Evolutionary conservation across 2,888 invertebrate species (phyloP), one percentile per base, ranked within the genome.

Genomic region (Calameuta pallipes): DNA sequence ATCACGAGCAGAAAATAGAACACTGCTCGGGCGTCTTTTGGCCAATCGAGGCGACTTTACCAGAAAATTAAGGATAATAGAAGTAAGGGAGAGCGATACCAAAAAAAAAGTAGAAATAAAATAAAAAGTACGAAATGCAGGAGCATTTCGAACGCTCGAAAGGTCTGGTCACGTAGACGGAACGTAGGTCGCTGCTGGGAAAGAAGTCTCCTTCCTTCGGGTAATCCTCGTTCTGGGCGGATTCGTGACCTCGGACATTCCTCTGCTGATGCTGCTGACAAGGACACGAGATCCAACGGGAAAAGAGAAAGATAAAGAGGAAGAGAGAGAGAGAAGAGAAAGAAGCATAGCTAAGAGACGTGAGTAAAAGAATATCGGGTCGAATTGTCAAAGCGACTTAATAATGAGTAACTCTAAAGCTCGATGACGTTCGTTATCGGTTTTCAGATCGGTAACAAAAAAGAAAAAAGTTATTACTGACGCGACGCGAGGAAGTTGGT

Each of bases 31-130:
- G 56, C 56, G 23, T 56, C 2, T 56, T 23, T 23, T 56, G 9
- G 23, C 56, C 23, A 56, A 56, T 56, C 34, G 31, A 69, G 30
- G 30, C 23, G 34, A 73, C 30, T 74, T 35, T 74, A 75, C 74
- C 31, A 31, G 73, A 73, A 74, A 73, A 76, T 68, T 69, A 68
- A 78, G 76, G 73, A 80, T 73, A n/a, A 73, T 23, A 23, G 56
- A 56, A 23, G 56, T 6, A 6, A 56, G 56, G 56, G 56, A 23
- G 23, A 56, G 23, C 9, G 56, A 56, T 23, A 75, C 30, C 23
- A 23, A 69, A 33, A 71, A 41, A 77, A 74, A 74, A 15, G 34
- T 35, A 71, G 30, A 80, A 75, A 74, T 12, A 78, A 76, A 73
- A 78, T 75, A 74, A 23, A 23, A 56, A 23, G 56, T 9, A 56